Conservation (phyloP, 2,797 vertebrate species). For the Amphiprion clarkii region DNA sequence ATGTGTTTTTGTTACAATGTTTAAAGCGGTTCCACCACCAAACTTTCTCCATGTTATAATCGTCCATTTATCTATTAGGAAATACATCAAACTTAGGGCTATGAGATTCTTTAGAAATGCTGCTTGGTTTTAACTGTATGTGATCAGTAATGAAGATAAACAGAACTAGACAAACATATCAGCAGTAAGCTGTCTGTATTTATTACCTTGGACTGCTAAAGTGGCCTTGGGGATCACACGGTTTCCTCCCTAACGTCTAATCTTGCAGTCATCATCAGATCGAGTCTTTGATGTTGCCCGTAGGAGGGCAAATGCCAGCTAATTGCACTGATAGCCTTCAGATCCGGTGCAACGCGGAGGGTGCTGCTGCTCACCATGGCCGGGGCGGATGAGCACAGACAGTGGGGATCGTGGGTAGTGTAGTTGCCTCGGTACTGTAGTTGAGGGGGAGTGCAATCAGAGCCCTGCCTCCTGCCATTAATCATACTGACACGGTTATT, state of each 20-base stretch:
- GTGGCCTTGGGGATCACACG: constrained; percentile 33
- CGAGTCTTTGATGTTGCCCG: constrained; percentile 28
- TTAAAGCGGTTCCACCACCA: too few relatives aligned
- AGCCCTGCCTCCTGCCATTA: constrained; percentile 65
- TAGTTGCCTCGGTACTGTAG: constrained; percentile 57
- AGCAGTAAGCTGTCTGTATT: constrained; percentile 7
- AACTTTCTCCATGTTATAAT: too few relatives aligned
- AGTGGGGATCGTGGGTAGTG: constrained; percentile 63
- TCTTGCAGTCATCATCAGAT: constrained; percentile 33
- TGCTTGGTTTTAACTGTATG: not conserved
- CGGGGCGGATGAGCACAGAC: not conserved
- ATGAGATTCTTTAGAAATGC: not conserved
- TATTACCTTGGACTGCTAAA: constrained; percentile 37
- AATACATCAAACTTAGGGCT: not conserved
- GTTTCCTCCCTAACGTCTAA: constrained; percentile 37
- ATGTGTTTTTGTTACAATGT: too few relatives aligned
- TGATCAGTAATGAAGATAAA: not conserved
- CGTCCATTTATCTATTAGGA: not conserved
- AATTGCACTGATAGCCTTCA: constrained; percentile 50
- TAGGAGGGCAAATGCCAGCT: constrained; percentile 5
- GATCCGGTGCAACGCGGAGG: not conserved
- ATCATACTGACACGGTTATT: constrained; percentile 82
- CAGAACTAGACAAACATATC: not conserved
- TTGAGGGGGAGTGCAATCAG: constrained; percentile 67
- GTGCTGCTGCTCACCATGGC: not conserved